phyloP scores from a whole-genome alignment of 1,140 invertebrate species.

The Drosophila dunni region DNA sequence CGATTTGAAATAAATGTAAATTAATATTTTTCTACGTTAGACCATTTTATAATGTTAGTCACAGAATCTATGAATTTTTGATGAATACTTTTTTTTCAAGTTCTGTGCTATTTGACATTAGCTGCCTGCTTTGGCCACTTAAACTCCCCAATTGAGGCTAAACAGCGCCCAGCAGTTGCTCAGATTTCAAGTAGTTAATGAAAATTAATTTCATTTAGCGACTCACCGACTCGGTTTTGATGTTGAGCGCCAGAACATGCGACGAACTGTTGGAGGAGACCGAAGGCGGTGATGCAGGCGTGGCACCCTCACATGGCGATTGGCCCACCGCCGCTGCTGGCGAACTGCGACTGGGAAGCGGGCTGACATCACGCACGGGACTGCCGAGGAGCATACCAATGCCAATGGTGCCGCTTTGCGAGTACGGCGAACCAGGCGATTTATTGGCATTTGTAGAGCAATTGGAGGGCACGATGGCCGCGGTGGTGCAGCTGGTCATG shows the following conservation, averaged over 20 bases:
- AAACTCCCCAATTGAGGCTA: slow-evolving; percentile 6
- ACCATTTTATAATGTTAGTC: too few species aligned
- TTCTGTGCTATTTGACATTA: background rate
- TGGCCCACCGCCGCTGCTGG: slow-evolving; percentile 43
- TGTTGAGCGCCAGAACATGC: slow-evolving; percentile 77
- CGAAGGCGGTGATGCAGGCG: slow-evolving; percentile 67
- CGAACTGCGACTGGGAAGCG: slow-evolving; percentile 57
- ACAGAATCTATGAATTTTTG: too few species aligned
- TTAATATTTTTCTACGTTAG: too few species aligned
- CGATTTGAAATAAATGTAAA: too few species aligned
- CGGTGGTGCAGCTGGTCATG: slow-evolving; percentile 76
- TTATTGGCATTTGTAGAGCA: slow-evolving; percentile 82
- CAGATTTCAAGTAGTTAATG: slow-evolving; percentile 28
- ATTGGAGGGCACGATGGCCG: slow-evolving; percentile 77
- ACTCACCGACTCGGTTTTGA: slow-evolving; percentile 84
- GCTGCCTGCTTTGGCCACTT: background rate
- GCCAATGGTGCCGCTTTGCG: slow-evolving; percentile 48
- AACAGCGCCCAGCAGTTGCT: slow-evolving; percentile 48
- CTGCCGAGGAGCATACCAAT: slow-evolving; percentile 41
- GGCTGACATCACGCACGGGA: slow-evolving; percentile 46
- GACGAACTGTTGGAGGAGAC: slow-evolving; percentile 65
- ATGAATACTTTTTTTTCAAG: too few species aligned
- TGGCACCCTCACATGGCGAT: slow-evolving; percentile 61
- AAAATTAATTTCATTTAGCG: slow-evolving; percentile 53
- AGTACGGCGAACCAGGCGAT: slow-evolving; percentile 67